A percentile compares a stretch with the other conserved stretches of the same genome.
Conservation (phyloP, 2,888 invertebrate species). For the Cynaeus angustus region DNA sequence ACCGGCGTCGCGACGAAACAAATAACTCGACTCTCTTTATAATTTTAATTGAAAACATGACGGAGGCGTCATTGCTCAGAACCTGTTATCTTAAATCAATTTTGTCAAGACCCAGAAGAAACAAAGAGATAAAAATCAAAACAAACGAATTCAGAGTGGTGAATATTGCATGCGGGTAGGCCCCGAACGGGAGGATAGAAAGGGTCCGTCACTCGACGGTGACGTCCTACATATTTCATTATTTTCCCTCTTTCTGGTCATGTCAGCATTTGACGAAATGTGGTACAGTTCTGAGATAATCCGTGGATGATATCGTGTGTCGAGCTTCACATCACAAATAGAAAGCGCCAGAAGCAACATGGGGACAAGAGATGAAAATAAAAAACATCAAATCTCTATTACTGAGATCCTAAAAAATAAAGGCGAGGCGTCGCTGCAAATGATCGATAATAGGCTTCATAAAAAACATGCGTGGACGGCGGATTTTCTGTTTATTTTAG, state of each 20-base stretch:
- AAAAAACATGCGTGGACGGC: conserved; percentile 29
- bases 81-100: conserved; percentile 1
- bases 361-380: conserved; percentile 17
- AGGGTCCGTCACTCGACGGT: conserved; percentile 60
- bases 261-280: conserved; percentile 54
- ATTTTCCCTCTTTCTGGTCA: conserved; percentile 60
- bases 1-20: background rate
- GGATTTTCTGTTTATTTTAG: conserved; percentile 26
- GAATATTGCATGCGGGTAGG: conserved; percentile 43
- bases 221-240: conserved; percentile 66
- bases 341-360: conserved; percentile 31
- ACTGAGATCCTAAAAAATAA: conserved; percentile 25
- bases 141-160: conserved; percentile 40
- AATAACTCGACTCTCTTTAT: background rate
- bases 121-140: conserved; percentile 40
- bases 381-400: conserved; percentile 38
- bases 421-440: conserved; percentile 26
- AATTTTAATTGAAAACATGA: conserved; percentile 8
- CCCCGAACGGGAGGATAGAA: conserved; percentile 54
- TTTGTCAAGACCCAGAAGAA: conserved; percentile 5
- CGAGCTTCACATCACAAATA: conserved; percentile 34
- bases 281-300: conserved; percentile 35
- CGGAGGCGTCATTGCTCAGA: background rate
- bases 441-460: conserved; percentile 19
- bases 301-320: conserved; percentile 26